Conservation (phyloP, 2,113 vertebrate species). For the Tupaia tana region DNA sequence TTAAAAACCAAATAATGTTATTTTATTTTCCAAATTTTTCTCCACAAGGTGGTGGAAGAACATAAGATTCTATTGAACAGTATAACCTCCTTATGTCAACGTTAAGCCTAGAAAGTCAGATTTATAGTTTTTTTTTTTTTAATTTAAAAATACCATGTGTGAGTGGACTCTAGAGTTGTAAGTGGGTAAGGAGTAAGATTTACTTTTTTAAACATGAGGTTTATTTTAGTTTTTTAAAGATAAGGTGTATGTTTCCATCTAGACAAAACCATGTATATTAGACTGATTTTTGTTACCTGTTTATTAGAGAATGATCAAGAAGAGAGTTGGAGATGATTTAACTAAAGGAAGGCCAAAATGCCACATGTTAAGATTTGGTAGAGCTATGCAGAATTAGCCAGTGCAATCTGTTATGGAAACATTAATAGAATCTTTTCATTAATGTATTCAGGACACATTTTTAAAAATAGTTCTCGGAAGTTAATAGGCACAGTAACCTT, state of each 20-base stretch:
- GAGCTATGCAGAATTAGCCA: neutral
- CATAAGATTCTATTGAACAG: neutral
- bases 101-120: neutral
- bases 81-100: neutral
- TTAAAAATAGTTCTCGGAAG: slow-evolving; percentile 16
- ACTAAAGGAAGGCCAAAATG: neutral
- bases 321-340: neutral
- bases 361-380: neutral
- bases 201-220: neutral
- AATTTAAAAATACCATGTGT: neutral
- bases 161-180: neutral
- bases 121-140: neutral
- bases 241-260: neutral
- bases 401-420: neutral
- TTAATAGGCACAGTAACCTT: neutral
- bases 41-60: neutral
- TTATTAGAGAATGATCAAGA: neutral
- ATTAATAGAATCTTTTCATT: neutral
- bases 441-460: neutral
- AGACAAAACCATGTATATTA: neutral
- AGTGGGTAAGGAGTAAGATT: neutral
- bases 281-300: no score
- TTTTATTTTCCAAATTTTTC: neutral
- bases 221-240: neutral
- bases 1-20: slow-evolving; percentile 10